Conservation (phyloP, 2,888 invertebrate genomes). For the Noctua fimbriata region DNA sequence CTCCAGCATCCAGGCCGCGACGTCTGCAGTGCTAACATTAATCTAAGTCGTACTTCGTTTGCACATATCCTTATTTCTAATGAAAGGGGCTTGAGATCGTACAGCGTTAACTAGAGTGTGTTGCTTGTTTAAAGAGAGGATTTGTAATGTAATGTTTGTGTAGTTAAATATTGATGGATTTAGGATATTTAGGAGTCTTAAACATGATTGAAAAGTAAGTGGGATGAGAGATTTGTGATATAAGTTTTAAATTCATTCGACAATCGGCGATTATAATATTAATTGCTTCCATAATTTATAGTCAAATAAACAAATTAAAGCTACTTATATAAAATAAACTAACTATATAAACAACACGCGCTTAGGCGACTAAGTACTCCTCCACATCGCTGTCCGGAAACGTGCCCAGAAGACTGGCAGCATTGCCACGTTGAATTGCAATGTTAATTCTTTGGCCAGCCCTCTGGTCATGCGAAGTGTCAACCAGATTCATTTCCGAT, state of each 20-base stretch:
- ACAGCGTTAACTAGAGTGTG: slow-evolving; percentile 26
- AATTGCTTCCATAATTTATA: no score
- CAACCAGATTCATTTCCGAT: no score
- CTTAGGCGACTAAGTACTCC: no score
- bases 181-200: not conserved
- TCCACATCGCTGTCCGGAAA: no score
- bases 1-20: slow-evolving; percentile 61
- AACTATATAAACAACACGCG: no score
- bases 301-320: no score
- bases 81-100: slow-evolving; percentile 42
- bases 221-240: not conserved
- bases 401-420: no score
- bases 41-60: slow-evolving; percentile 73
- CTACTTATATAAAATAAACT: no score
- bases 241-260: not conserved
- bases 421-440: no score
- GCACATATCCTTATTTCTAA: slow-evolving; percentile 59
- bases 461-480: no score
- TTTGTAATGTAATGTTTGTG: not conserved
- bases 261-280: not conserved
- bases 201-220: not conserved
- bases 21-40: slow-evolving; percentile 77
- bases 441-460: no score
- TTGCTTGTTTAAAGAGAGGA: slow-evolving; percentile 14
- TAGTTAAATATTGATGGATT: not conserved